Conservation (phyloP, 2,113 vertebrate genomes). For the Pangasianodon gigas region DNA sequence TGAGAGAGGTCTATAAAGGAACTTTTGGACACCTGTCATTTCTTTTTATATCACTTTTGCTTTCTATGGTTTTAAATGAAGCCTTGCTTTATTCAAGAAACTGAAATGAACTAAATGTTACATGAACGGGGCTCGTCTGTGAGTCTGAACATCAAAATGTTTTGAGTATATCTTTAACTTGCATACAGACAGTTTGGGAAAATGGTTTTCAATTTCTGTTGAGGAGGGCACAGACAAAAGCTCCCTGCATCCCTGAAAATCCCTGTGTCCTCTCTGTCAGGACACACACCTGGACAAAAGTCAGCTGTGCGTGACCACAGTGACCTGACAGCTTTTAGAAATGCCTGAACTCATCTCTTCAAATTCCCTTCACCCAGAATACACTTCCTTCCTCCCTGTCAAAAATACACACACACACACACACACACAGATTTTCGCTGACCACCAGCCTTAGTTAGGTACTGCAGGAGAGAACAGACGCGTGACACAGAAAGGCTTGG, state of each 20-base stretch:
- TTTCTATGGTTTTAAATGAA: neutral
- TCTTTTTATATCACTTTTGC: neutral
- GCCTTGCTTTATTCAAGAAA: neutral
- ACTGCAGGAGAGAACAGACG: neutral
- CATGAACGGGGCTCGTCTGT: neutral
- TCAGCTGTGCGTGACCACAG: neutral
- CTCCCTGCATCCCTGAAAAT: neutral
- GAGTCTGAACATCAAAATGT: neutral
- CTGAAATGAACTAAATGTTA: neutral
- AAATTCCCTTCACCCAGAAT: neutral
- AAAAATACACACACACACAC: conserved; percentile 9
- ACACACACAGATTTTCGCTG: neutral
- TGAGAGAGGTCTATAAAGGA: neutral
- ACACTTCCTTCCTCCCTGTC: conserved; percentile 14
- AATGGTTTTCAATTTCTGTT: neutral
- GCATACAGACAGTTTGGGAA: neutral
- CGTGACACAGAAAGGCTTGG: conserved; percentile 14
- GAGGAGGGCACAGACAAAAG: neutral
- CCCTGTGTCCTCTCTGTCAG: conserved; percentile 2
- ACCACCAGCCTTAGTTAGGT: neutral
- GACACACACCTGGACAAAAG: conserved; percentile 20
- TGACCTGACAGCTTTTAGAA: conserved; percentile 12
- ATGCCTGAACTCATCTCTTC: conserved; percentile 16
- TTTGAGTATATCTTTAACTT: neutral
- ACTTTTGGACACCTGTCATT: neutral